phyloP scores from a whole-genome alignment of 2,888 invertebrate species.

The Willowsia nigromaculata region DNA sequence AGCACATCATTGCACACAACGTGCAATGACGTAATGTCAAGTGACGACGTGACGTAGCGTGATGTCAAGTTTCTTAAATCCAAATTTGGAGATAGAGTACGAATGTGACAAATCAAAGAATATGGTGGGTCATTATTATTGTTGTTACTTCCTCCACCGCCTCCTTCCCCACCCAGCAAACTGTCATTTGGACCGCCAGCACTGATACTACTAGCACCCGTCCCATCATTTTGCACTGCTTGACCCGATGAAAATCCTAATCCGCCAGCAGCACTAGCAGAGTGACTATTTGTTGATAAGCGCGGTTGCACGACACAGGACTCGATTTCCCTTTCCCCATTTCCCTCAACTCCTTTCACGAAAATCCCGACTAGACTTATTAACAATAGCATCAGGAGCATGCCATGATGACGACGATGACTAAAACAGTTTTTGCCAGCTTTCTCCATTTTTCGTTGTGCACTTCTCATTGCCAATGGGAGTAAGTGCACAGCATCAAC shows the following conservation, averaged over 20 bases:
- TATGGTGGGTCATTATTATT: slow-evolving; percentile 65
- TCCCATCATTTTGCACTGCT: slow-evolving; percentile 62
- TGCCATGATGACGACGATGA: slow-evolving; percentile 26
- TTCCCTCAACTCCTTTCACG: slow-evolving; percentile 62
- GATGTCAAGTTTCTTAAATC: slow-evolving; percentile 77
- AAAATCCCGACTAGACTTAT: slow-evolving; percentile 58
- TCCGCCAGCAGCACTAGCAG: slow-evolving; percentile 45
- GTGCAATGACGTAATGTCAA: slow-evolving; percentile 77
- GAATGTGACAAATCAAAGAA: slow-evolving; percentile 76
- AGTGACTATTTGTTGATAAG: slow-evolving; percentile 37
- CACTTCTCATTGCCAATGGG: neutral
- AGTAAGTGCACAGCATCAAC: slow-evolving; percentile 58
- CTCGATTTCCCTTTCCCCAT: slow-evolving; percentile 74
- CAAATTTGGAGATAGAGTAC: slow-evolving; percentile 76
- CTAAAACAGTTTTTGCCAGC: slow-evolving; percentile 31
- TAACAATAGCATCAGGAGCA: slow-evolving; percentile 62
- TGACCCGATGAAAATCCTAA: slow-evolving; percentile 64
- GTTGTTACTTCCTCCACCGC: slow-evolving; percentile 31
- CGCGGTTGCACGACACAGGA: slow-evolving; percentile 72
- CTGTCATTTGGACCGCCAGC: slow-evolving; percentile 53
- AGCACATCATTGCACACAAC: slow-evolving; percentile 79
- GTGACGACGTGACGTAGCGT: no score
- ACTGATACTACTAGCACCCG: slow-evolving; percentile 67
- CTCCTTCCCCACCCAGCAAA: slow-evolving; percentile 39
- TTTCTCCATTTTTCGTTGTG: slow-evolving; percentile 2